Evolutionary conservation across 1,140 invertebrate species (phyloP).

Genomic region (Heterodera schachtii): DNA sequence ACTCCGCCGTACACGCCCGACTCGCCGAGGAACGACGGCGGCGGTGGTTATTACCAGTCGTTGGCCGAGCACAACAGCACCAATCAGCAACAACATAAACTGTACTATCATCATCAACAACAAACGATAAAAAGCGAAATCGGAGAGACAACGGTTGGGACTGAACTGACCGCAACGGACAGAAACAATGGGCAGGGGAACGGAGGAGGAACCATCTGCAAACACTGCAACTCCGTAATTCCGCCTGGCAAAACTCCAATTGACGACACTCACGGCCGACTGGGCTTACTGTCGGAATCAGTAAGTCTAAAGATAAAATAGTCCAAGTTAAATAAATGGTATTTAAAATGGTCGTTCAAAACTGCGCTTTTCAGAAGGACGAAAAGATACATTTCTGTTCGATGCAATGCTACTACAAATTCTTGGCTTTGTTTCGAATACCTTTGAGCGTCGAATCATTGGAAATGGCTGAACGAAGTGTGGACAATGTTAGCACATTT

Average conservation of each 20-base stretch:
- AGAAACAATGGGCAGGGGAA: background rate
- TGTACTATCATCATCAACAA: background rate
- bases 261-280: slow-evolving; percentile 38
- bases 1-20: slow-evolving; percentile 36
- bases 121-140: slow-evolving; percentile 9
- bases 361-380: slow-evolving; percentile 57
- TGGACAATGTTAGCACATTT: slow-evolving; percentile 32
- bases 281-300: slow-evolving; percentile 45
- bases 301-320: slow-evolving; percentile 9
- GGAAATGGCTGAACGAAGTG: slow-evolving; percentile 59
- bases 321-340: background rate
- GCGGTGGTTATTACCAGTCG: no score
- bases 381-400: slow-evolving; percentile 60
- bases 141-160: slow-evolving; percentile 19
- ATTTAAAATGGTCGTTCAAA: slow-evolving; percentile 17
- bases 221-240: slow-evolving; percentile 41
- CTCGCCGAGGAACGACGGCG: background rate
- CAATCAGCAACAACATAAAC: background rate
- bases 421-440: slow-evolving; percentile 61
- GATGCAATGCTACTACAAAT: slow-evolving; percentile 59
- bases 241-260: slow-evolving; percentile 33
- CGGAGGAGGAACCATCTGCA: slow-evolving; percentile 31
- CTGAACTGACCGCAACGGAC: slow-evolving; percentile 11
- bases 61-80: background rate
- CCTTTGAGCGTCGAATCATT: slow-evolving; percentile 67